phyloP scores from a whole-genome alignment of 2,113 vertebrate genomes.

The Bubo bubo region DNA sequence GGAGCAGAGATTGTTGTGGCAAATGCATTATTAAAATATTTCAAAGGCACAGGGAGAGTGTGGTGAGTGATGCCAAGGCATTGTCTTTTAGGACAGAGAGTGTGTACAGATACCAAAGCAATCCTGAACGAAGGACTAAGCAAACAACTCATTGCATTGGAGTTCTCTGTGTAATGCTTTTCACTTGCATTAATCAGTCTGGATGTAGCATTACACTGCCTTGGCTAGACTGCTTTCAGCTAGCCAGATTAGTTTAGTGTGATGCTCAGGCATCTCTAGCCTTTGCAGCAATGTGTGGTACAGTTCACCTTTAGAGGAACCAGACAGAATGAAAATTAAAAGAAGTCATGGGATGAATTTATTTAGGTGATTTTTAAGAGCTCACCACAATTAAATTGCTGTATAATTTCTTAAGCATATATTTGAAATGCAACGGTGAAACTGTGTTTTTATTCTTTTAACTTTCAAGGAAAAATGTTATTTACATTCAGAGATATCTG shows the following conservation, averaged over 20 bases:
- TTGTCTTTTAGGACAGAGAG: background rate
- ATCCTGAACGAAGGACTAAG: background rate
- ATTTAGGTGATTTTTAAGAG: background rate
- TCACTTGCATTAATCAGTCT: background rate
- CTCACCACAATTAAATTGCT: background rate
- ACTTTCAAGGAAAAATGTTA: background rate
- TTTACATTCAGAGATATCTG: background rate
- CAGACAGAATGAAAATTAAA: background rate
- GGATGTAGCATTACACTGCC: background rate
- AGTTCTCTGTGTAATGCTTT: background rate
- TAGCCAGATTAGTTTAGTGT: background rate
- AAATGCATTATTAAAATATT: background rate
- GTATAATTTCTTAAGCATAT: background rate
- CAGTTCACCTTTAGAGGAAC: background rate
- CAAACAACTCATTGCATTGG: background rate
- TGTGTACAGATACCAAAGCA: background rate
- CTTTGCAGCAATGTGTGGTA: background rate
- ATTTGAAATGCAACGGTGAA: background rate
- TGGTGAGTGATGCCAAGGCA: background rate
- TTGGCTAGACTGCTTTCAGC: background rate
- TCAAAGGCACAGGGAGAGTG: accelerated
- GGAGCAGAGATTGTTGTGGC: background rate
- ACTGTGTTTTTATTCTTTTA: background rate
- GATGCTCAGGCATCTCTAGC: background rate
- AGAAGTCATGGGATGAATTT: background rate